These are phyloP conservation scores for Choreutis nemorana DNA, from an alignment of 2,888 invertebrate genomes.

Conservation along the genomic window DNA sequence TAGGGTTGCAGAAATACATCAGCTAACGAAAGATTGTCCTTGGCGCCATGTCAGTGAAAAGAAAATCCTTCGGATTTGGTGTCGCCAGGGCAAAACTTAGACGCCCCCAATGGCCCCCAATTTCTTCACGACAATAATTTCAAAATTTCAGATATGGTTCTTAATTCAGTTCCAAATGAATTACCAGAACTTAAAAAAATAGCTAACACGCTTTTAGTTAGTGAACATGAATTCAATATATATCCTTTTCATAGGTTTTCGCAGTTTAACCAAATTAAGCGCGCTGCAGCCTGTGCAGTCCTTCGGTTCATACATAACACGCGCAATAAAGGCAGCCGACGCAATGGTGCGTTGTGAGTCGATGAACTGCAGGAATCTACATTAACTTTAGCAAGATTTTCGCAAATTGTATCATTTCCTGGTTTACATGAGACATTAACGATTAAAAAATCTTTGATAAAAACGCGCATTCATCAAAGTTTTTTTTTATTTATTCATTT, in stretches of 20 bases:
- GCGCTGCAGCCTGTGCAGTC: background rate
- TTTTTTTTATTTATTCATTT: too few relatives aligned
- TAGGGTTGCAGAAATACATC: constrained; percentile 11
- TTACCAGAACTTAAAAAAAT: background rate
- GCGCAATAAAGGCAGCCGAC: background rate
- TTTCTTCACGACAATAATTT: background rate
- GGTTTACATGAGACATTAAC: background rate
- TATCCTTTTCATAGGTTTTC: background rate
- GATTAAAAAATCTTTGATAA: too few relatives aligned
- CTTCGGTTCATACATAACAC: background rate
- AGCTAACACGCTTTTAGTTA: background rate
- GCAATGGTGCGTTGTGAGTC: background rate
- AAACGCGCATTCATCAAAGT: too few relatives aligned
- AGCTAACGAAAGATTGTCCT: constrained; percentile 7
- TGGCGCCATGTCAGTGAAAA: constrained; percentile 2
- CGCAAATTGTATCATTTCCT: background rate
- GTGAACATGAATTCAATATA: background rate
- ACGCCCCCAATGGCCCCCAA: background rate
- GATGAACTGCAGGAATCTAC: background rate
- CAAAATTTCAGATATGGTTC: background rate
- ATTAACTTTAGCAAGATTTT: background rate
- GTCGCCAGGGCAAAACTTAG: background rate
- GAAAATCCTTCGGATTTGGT: background rate
- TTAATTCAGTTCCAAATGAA: background rate
- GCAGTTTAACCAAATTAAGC: background rate